A percentile compares a stretch with the other conserved stretches of the same genome.
Conservation (phyloP, 2,113 vertebrate genomes). For the Oenanthe melanoleuca region DNA sequence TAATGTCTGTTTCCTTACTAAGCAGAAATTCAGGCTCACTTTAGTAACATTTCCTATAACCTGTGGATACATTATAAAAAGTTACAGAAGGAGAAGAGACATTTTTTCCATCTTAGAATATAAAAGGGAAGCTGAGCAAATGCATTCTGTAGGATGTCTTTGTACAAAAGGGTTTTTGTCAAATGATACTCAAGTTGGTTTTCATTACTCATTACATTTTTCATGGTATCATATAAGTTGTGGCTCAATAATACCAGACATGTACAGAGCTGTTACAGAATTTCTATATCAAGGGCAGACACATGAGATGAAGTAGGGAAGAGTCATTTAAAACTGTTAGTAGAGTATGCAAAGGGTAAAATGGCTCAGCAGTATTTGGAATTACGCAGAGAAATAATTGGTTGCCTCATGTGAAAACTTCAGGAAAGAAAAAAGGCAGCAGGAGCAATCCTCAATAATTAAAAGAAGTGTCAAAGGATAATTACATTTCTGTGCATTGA, state of each 20-base stretch:
- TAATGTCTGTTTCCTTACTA: neutral
- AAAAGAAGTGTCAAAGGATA: conserved; percentile 7
- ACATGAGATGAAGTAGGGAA: neutral
- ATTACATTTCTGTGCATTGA: conserved; percentile 24
- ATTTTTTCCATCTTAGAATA: neutral
- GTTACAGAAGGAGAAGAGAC: neutral
- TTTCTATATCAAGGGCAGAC: neutral
- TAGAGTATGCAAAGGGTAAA: neutral
- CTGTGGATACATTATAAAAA: neutral
- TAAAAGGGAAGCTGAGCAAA: neutral
- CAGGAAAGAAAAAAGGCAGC: neutral
- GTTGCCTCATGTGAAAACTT: conserved; percentile 22
- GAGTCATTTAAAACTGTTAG: conserved; percentile 19
- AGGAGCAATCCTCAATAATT: conserved; percentile 30
- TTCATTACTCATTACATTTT: neutral
- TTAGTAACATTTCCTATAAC: neutral
- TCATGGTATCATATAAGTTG: neutral
- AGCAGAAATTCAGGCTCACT: neutral
- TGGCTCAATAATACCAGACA: neutral
- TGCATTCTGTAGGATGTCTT: neutral
- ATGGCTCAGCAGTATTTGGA: neutral
- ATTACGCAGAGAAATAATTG: neutral
- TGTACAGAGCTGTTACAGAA: neutral
- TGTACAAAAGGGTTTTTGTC: neutral
- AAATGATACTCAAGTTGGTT: neutral